Evolutionary conservation across 2,113 vertebrate species (phyloP).

Genomic region (Setophaga kirtlandii): DNA sequence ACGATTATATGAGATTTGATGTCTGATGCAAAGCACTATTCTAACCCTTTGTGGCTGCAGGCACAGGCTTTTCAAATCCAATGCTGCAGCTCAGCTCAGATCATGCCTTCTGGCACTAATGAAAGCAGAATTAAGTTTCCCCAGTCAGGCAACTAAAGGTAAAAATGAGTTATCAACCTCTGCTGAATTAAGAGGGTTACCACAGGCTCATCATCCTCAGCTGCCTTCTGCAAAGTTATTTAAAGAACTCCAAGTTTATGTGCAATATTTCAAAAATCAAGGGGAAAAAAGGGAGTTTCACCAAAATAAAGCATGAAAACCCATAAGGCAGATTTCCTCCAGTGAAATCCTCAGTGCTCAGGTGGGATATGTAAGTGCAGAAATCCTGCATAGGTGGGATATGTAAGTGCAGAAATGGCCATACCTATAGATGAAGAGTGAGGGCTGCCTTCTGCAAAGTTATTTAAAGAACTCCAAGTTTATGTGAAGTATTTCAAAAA

Average conservation of each 20-base stretch:
- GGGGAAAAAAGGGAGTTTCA: neutral
- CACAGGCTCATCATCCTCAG: neutral
- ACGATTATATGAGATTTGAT: neutral
- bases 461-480: neutral
- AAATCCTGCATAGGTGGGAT: neutral
- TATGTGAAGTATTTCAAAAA: neutral
- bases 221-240: too few relatives aligned
- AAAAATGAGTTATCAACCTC: neutral
- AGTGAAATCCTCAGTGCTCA: neutral
- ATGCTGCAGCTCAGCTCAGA: neutral
- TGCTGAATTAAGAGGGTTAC: neutral
- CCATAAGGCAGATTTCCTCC: neutral
- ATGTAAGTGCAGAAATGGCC: neutral
- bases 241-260: too few relatives aligned
- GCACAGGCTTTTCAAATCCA: neutral
- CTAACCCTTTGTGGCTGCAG: neutral
- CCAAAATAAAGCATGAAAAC: neutral
- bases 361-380: neutral
- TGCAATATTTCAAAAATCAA: too few relatives aligned
- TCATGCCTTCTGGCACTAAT: neutral
- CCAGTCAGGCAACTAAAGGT: neutral
- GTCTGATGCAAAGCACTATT: neutral
- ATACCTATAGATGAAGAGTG: slow-evolving; percentile 98
- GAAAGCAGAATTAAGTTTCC: neutral
- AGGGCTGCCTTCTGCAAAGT: slow-evolving; percentile 74